Evolutionary conservation across 2,113 vertebrate species (phyloP).

Genomic region (Prunella himalayana): DNA sequence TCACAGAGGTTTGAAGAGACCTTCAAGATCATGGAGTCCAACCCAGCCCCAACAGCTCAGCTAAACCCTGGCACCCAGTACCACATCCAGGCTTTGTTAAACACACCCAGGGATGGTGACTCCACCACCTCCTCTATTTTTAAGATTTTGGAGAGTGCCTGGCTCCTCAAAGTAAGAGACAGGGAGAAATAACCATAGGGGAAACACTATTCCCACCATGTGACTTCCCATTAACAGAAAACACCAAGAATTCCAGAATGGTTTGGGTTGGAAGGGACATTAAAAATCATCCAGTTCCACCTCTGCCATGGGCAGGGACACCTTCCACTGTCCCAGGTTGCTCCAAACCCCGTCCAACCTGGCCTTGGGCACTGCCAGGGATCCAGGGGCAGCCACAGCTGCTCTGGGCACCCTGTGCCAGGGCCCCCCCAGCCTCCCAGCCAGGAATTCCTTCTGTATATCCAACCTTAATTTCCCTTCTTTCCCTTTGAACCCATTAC

Average conservation of each 20-base stretch:
- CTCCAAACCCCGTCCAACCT: fast-evolving
- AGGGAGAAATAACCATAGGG: not conserved
- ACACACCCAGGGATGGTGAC: not conserved
- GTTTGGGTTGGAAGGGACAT: not conserved
- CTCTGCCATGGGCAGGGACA: not conserved
- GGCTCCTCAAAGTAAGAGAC: not conserved
- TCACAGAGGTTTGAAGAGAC: not conserved
- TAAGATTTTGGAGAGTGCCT: not conserved
- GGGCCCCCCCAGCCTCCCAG: fast-evolving
- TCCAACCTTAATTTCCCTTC: not conserved
- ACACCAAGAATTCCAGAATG: not conserved
- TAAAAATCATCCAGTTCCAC: not conserved
- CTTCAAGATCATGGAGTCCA: not conserved
- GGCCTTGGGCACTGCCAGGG: not conserved
- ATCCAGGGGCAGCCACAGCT: not conserved
- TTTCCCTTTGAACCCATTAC: not conserved
- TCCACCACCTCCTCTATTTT: not conserved
- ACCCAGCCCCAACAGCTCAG: not conserved
- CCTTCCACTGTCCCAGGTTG: fast-evolving
- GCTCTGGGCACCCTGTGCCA: not conserved
- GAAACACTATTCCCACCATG: not conserved
- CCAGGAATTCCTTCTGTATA: fast-evolving
- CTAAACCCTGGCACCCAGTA: not conserved
- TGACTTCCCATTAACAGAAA: not conserved
- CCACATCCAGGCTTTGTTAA: not conserved